Conservation (phyloP, 35 echinoderm and acorn worm genomes). For the Apostichopus parvimensis region DNA sequence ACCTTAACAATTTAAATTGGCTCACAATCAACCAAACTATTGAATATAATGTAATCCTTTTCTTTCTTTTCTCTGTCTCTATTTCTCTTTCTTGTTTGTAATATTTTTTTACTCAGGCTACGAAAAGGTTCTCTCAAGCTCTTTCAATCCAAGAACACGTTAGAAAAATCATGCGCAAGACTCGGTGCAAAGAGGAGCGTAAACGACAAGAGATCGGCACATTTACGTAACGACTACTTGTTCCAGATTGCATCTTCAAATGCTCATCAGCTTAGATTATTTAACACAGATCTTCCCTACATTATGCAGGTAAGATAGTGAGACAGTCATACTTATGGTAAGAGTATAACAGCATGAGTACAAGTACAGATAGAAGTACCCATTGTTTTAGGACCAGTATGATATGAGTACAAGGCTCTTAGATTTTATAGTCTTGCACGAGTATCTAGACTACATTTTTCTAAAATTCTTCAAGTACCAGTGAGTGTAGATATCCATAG, state of each 20-base stretch:
- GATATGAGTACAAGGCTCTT: too few species aligned
- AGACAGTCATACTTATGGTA: too few species aligned
- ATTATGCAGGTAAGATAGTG: constrained; percentile 67
- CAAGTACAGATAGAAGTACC: too few species aligned
- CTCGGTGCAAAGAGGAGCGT: constrained; percentile 59
- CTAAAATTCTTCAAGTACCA: too few species aligned
- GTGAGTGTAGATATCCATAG: too few species aligned
- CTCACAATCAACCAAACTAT: too few species aligned
- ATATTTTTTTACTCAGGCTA: constrained; percentile 58
- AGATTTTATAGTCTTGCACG: too few species aligned
- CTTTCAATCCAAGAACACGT: constrained; percentile 78
- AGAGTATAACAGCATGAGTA: too few species aligned
- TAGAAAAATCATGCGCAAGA: constrained; percentile 72
- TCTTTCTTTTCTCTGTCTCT: background rate
- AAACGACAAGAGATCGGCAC: constrained; percentile 75
- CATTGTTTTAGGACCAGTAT: too few species aligned
- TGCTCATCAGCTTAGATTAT: constrained; percentile 82
- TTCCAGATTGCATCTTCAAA: constrained; percentile 78
- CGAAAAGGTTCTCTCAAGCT: constrained; percentile 83
- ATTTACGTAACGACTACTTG: constrained; percentile 94
- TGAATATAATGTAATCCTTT: too few species aligned
- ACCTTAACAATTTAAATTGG: too few species aligned
- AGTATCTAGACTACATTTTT: too few species aligned
- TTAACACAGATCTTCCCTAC: constrained; percentile 68
- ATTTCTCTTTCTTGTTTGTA: background rate